Base-by-base conservation (phyloP, 2,113 vertebrate species). In the Hemichromis elongatus region DNA sequence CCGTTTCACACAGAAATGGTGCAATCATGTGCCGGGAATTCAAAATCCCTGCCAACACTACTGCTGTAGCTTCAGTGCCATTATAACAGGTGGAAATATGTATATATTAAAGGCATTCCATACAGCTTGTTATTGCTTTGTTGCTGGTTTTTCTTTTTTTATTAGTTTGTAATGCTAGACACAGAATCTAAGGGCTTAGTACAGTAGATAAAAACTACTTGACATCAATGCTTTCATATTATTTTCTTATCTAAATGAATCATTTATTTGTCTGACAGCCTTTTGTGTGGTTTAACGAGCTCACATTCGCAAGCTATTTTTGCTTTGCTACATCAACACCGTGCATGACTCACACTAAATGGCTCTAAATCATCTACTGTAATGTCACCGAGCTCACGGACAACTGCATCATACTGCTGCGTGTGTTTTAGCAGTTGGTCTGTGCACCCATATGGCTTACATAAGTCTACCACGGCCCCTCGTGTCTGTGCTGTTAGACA, bases 81-180 rank as follows among this genome's bases (percentile, higher is more conserved):
- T 81, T 90, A 80, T 83, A 83, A 84, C 80, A 82, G 61, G 90
- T 89, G 70, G 81, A 90, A 80, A 88, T 78, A 88, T 93, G 92
- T 90, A 93, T 14, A 94, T 93, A 96, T 92, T 96, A 96, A 96
- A 95, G 73, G 79, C 37, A 59, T 75, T 79, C 61, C 79, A 80
- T 61, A 61, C 33, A 89, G 82, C 35, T 88, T 79, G 77, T 70
- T 47, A 26, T 26, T 45, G 68, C 55, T 85, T 92, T 75, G 30
- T 88, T 83, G 53, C 66, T 81, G 57, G n/a, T n/a, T n/a, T n/a
- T n/a, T 59, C 84, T 77, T 37, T 52, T 40, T 85, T 79, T 59
- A 90, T 87, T 45, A 0, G 2, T 86, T 82, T 87, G 9, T 81
- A 80, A 53, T 13, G 82, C 9, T 2, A 2, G 30, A 33, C 57